Base-by-base conservation (phyloP, 2,113 vertebrate genomes). In the Calyptommatus sinebrachiatus region DNA sequence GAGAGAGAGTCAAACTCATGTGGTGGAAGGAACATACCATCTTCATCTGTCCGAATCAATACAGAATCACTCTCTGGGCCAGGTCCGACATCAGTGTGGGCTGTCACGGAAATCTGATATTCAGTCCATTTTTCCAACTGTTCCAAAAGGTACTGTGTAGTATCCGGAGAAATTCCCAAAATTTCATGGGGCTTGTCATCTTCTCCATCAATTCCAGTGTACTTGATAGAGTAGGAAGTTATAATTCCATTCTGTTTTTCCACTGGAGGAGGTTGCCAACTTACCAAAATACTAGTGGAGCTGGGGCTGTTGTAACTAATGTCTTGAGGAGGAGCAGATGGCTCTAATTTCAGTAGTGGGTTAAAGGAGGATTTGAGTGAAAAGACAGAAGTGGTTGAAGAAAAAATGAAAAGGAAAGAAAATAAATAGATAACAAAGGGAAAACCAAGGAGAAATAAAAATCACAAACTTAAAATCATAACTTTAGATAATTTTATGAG, bases 61-160 rank as follows among this genome's bases (percentile, higher is more conserved):
- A 97, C 92, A 73, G 97, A 96, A 85, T 96, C 90, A 93, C 98
- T 99, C 93, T 98, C 97, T 20, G 98, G 98, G 93, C 98, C 97
- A 85, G 96, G 95, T 95, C 98, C 98, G 79, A 97, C 97, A 88
- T 98, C 97, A 77, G 98, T 99, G 90, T 97, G 96, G 92, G 97
- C 98, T 80, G 94, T 96, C 93, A 99, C 96, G 75, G 96, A 97
- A 92, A 99, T 96, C 60, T 93, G 95, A 94, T 99, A 99, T 84
- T 99, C 96, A 93, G 97, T 99, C 97, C 97, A 99, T 97, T 99
- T 99, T 94, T 99, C 98, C 97, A 99, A 96, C 86, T 98, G 96
- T 95, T 99, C 98, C 97, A 99, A 97, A 96, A 98, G 96, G 94
- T 97, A 97, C 74, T 96, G 95, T 76, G 94, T 95, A 94, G 87